Conservation (phyloP, 2,888 invertebrate genomes). For the Drosophila dives region DNA sequence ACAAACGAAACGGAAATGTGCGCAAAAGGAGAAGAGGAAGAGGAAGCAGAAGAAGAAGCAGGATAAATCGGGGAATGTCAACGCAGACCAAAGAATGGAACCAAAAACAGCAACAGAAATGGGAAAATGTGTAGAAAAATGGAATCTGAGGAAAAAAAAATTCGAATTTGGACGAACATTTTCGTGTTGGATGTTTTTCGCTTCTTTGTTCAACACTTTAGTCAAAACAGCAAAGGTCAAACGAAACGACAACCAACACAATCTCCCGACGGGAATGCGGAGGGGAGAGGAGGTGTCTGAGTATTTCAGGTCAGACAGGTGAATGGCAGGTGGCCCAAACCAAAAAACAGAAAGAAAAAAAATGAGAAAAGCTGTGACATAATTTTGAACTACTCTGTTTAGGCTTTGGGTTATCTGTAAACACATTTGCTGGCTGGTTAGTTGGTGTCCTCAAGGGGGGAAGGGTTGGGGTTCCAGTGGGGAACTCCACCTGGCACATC, state of each 20-base stretch:
- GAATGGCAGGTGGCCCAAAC: slow-evolving; percentile 5
- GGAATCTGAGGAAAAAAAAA: slow-evolving; percentile 13
- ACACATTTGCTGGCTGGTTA: slow-evolving; percentile 51
- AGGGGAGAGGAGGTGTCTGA: slow-evolving; percentile 8
- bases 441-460: slow-evolving; percentile 15
- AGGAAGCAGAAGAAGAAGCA: not conserved
- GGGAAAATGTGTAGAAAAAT: slow-evolving; percentile 4
- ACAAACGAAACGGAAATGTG: slow-evolving; percentile 43
- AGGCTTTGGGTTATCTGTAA: slow-evolving; percentile 43
- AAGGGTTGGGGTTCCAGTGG: no score
- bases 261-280: slow-evolving; percentile 6
- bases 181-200: slow-evolving; percentile 41
- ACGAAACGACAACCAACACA: slow-evolving; percentile 27
- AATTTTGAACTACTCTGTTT: slow-evolving; percentile 47
- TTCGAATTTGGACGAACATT: slow-evolving; percentile 27
- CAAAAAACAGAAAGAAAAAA: slow-evolving; percentile 7
- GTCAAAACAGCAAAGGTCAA: slow-evolving; percentile 60
- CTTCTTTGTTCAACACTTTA: slow-evolving; percentile 51
- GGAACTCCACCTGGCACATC: slow-evolving; percentile 46
- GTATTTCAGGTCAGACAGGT: slow-evolving; percentile 49
- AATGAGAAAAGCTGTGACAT: slow-evolving; percentile 51
- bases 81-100: slow-evolving; percentile 11
- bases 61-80: slow-evolving; percentile 47
- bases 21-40: slow-evolving; percentile 16
- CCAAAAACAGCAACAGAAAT: slow-evolving; percentile 4